Base-by-base conservation (phyloP, 1,140 invertebrate genomes). In the Pseudomyrmex flavicornis region DNA sequence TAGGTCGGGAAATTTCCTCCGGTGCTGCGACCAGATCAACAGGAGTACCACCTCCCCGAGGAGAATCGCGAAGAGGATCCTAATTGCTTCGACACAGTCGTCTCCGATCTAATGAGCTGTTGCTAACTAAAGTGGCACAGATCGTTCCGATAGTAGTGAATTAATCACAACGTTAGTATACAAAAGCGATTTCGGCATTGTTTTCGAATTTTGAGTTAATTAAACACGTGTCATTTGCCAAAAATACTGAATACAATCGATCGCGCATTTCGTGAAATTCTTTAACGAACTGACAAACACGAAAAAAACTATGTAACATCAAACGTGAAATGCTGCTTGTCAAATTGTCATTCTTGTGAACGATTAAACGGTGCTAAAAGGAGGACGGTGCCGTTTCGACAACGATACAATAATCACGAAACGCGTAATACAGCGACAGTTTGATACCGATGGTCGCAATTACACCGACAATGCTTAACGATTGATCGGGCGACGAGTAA, bases 1-100 rank as follows among this genome's bases (percentile, higher is more conserved):
- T 90, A 90, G 91, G 89, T 91, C 82, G 88, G 83, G 88, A 89
- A 89, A 89, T 89, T 89, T 83, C 84, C 58, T 85, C 72, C 76
- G 77, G 87, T 87, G 79, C 17, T 70, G 56, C 84, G 79, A 74
- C 84, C 70, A 65, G 80, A 85, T 83, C 84, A 82, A 83, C 84
- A 72, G 65, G 68, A 72, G 63, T 48, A 63, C 84, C 65, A 48
- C 77, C 26, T 65, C 69, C 56, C 76, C 13, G 68, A 82, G 82
- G 82, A 83, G 82, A 65, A 83, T 83, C 82, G 82, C 82, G 82
- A 66, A 66, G 72, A 46, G 72, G 82, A 83, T 83, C 73, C 73
- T 83, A 83, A 83, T 83, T 83, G 82, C 82, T 83, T 73, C 69
- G 72, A 82, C 80, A 82, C 80, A 82, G 72, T 82, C 80, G 61